Evolutionary conservation across 2,113 vertebrate genomes (phyloP).

Genomic region (Salvelinus fontinalis): DNA sequence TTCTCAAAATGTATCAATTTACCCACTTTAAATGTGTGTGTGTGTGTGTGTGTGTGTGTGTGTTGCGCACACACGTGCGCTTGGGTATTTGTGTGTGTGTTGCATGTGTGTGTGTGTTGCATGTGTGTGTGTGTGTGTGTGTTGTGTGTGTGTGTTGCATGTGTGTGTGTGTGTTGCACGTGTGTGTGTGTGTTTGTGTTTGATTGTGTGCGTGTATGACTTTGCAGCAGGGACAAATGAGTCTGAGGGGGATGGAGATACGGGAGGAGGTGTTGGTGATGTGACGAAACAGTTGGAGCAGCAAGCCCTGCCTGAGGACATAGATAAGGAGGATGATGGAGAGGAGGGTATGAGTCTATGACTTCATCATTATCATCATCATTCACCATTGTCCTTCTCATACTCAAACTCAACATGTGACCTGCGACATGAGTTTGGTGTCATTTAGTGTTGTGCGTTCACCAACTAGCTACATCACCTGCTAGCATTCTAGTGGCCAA

Average conservation of each 20-base stretch:
- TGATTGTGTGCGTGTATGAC: conserved; percentile 59
- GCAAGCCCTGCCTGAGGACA: conserved; percentile 87
- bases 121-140: not conserved
- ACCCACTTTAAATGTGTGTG: conserved; percentile 10
- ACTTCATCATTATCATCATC: conserved; percentile 8
- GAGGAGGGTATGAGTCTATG: conserved; percentile 83
- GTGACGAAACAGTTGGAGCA: conserved; percentile 86
- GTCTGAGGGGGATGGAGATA: conserved; percentile 79
- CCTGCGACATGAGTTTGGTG: too few species aligned
- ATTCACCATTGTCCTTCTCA: not conserved
- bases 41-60: conserved; percentile 24
- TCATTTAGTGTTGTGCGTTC: too few species aligned
- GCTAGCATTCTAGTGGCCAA: too few species aligned
- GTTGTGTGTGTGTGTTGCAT: conserved; percentile 2
- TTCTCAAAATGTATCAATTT: conserved; percentile 48
- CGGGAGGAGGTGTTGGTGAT: conserved; percentile 70
- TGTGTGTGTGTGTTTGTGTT: not conserved
- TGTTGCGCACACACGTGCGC: not conserved
- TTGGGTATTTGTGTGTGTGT: not conserved
- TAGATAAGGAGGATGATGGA: conserved; percentile 87
- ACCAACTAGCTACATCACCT: too few species aligned
- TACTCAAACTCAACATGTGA: too few species aligned
- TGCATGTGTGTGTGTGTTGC: not conserved
- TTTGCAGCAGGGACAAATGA: conserved; percentile 80
- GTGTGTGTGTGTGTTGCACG: conserved; percentile 23